Evolutionary conservation across 2,113 vertebrate species (phyloP).

Genomic region (Entomyzon cyanotis): DNA sequence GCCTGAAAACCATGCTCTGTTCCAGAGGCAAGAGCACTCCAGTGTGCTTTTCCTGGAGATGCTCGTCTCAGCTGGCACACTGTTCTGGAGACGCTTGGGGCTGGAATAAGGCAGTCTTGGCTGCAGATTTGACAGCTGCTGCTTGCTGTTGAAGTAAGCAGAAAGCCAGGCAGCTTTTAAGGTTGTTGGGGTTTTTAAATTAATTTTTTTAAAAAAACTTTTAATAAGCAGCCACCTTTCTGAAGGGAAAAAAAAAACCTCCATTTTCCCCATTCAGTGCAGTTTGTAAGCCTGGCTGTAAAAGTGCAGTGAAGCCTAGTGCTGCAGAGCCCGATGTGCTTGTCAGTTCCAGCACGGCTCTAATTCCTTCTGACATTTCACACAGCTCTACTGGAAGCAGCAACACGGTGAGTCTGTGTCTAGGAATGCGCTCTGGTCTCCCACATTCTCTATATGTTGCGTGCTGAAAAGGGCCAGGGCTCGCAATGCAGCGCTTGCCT

Average conservation of each 20-base stretch:
- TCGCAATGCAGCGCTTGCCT: not conserved
- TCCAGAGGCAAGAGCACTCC: not conserved
- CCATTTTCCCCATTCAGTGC: not conserved
- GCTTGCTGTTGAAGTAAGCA: not conserved
- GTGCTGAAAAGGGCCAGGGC: not conserved
- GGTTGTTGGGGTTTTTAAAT: no score
- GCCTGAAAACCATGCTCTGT: not conserved
- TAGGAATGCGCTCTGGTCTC: constrained; percentile 72
- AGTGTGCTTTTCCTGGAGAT: constrained; percentile 20
- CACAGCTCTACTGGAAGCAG: constrained; percentile 69
- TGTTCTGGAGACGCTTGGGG: not conserved
- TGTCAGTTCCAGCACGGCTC: constrained; percentile 24
- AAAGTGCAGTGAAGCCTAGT: not conserved
- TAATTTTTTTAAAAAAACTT: not conserved
- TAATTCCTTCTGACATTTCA: constrained; percentile 75
- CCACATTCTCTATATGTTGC: not conserved
- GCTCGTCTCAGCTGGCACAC: not conserved
- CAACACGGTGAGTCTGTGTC: constrained; percentile 75
- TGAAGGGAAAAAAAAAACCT: not conserved
- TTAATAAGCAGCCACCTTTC: not conserved
- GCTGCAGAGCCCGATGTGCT: not conserved
- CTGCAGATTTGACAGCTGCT: constrained; percentile 1
- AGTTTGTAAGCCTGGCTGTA: not conserved
- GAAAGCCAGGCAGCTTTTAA: not conserved
- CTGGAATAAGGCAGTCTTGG: constrained; percentile 21